Evolutionary conservation across 2,113 vertebrate species (phyloP), one percentile per base, ranked within the genome.

Genomic region (Burhinus oedicnemus): DNA sequence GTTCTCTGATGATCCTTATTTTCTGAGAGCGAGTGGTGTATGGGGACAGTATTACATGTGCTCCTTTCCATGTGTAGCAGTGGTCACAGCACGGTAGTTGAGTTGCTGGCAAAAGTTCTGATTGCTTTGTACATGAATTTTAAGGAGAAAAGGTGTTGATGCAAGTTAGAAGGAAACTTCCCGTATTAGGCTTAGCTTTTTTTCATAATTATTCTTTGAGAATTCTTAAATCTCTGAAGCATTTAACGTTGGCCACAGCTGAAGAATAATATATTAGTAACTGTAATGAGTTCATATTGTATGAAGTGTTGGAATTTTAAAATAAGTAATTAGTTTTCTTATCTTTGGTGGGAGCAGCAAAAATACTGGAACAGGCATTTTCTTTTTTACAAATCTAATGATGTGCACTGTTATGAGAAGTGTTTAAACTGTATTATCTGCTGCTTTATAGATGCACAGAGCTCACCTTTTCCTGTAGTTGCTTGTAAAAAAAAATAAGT

Each of bases 11-110:
- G 18, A 9, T 21, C 29, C 32, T 34, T 21, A 4, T 29, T 88
- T 93, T 29, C 45, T 70, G 55, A 44, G 80, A 36, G 36, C 45
- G 36, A 30, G 21, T 29, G 8, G 11, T 38, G 54, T n/a, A 13
- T 8, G 12, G 70, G 69, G 42, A 12, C 87, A 76, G 13, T 6
- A 2, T 51, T 42, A 1, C 5, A 5, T 1, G 0, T 74, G 49
- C 42, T 52, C 29, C 36, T 65, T 36, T 44, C 72, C 47, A 6
- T 5, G 13, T 11, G 23, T 51, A 72, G 40, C 69, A 17, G 25
- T 8, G 52, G 14, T 36, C 61, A 11, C 51, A 30, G 42, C 52
- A 30, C n/a, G 34, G 81, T 7, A 78, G 23, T 8, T 51, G 57
- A 47, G 38, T 36, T 2, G 3, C 38, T 87, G 21, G 32, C 17